These are phyloP conservation scores for Tyto alba DNA, from an alignment of 2,113 vertebrate species.

Conservation along the genomic window DNA sequence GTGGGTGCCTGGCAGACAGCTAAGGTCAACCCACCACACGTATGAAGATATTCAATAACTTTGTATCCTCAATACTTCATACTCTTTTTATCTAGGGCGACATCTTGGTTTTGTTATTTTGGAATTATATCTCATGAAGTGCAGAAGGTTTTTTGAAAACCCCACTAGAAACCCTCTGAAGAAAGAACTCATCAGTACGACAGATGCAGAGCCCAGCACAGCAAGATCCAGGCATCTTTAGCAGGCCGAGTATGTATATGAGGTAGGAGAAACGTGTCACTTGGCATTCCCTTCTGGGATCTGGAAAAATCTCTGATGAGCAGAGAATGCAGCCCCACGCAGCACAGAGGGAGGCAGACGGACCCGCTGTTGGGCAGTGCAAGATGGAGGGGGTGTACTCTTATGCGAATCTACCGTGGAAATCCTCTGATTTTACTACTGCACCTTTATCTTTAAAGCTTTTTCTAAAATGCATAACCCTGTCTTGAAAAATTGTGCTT, in stretches of 20 bases:
- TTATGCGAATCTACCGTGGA: fast-evolving
- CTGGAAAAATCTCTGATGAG: background rate
- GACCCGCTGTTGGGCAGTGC: fast-evolving
- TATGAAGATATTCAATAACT: background rate
- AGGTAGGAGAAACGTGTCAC: fast-evolving
- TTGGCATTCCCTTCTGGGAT: background rate
- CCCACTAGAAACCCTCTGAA: background rate
- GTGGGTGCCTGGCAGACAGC: background rate
- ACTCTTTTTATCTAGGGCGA: background rate
- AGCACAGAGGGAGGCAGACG: fast-evolving
- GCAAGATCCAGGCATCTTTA: background rate
- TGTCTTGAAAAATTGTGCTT: background rate
- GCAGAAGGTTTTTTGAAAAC: background rate
- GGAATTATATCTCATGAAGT: no score
- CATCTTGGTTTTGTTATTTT: background rate
- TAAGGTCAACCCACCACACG: background rate
- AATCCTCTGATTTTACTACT: background rate
- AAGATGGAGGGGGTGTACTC: fast-evolving
- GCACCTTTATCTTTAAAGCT: background rate
- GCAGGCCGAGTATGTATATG: fast-evolving
- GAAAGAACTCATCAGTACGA: no score
- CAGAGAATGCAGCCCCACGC: no score
- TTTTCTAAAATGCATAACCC: background rate
- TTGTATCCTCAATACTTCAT: background rate
- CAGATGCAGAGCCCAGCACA: background rate